Conservation (phyloP, 2,797 vertebrate species). For the Smutsia gigantea region DNA sequence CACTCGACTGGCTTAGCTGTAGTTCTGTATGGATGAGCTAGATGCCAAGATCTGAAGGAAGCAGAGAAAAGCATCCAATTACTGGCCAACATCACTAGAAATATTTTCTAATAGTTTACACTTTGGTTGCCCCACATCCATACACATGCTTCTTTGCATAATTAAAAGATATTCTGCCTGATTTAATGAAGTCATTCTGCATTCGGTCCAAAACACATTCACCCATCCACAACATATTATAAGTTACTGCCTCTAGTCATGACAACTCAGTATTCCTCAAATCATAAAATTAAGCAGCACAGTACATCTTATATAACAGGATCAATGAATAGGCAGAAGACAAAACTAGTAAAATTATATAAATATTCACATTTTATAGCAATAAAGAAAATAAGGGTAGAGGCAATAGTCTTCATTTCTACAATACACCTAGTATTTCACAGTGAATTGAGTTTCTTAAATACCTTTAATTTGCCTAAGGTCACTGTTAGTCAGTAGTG, state of each 20-base stretch:
- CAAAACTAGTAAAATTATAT: not conserved
- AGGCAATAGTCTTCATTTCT: not conserved
- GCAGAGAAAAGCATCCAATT: not conserved
- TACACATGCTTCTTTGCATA: not conserved
- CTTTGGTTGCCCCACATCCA: not conserved
- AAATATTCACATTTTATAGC: not conserved
- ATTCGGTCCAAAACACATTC: not conserved
- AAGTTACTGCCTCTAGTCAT: not conserved
- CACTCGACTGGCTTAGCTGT: not conserved
- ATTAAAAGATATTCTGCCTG: not conserved
- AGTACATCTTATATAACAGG: not conserved
- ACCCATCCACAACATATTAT: not conserved
- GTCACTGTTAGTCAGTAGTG: not conserved
- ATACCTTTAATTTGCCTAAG: not conserved
- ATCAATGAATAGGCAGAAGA: not conserved
- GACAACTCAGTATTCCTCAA: not conserved
- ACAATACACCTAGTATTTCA: not conserved
- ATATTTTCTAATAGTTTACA: not conserved
- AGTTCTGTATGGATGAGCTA: not conserved
- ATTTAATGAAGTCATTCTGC: not conserved
- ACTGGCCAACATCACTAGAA: not conserved
- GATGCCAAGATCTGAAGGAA: not conserved
- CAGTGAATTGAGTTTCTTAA: not conserved
- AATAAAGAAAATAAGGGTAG: not conserved
- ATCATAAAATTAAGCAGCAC: not conserved